Percentiles rank a stretch among this genome's conserved stretches.
phyloP scores from a whole-genome alignment of 2,113 vertebrate genomes.

The Budorcas taxicolor region DNA sequence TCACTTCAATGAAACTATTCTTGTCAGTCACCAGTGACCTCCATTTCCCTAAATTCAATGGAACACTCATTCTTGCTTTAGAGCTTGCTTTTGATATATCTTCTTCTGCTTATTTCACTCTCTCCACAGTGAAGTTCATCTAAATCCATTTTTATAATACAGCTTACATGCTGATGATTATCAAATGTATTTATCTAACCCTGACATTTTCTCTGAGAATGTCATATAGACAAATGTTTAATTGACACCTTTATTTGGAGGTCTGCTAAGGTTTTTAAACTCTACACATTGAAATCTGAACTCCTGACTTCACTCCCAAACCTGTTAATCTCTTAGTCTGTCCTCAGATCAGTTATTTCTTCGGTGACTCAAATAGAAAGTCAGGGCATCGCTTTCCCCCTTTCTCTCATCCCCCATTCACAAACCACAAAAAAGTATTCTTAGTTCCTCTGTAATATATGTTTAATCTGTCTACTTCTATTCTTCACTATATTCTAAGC shows the following conservation, averaged over 20 bases:
- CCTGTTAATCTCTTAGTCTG: background rate
- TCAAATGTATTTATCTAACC: background rate
- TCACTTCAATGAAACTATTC: background rate
- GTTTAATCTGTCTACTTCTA: background rate
- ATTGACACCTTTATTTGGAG: background rate
- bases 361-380: background rate
- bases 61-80: background rate
- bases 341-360: background rate
- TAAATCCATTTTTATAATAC: background rate
- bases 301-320: background rate
- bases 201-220: background rate
- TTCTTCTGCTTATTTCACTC: background rate
- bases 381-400: background rate
- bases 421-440: background rate
- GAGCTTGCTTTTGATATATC: background rate
- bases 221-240: background rate
- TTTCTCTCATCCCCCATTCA: background rate
- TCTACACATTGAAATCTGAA: background rate
- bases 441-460: background rate
- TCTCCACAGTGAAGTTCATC: background rate
- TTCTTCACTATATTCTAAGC: background rate
- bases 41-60: background rate
- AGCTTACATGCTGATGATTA: background rate
- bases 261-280: background rate
- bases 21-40: background rate